Conservation (phyloP, 2,888 invertebrate genomes). For the Ceraclea dissimilis region DNA sequence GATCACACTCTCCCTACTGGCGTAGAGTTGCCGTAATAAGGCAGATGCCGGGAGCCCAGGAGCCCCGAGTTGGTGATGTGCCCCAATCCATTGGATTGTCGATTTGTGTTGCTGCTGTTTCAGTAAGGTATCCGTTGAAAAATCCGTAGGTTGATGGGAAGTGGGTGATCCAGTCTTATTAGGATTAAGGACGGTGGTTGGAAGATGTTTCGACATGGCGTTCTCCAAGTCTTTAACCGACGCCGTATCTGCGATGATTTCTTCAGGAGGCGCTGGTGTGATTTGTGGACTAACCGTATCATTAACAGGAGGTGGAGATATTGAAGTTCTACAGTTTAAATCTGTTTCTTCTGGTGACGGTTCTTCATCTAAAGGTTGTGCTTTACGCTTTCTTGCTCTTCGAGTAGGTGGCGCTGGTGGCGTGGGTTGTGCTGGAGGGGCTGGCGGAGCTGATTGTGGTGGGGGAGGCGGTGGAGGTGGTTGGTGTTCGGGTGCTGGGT, state of each 20-base stretch:
- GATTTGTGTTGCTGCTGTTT: slow-evolving; percentile 71
- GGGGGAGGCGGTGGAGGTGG: slow-evolving; percentile 34
- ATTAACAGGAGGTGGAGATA: slow-evolving; percentile 34
- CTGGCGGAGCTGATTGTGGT: slow-evolving; percentile 41
- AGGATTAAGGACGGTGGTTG: slow-evolving; percentile 47
- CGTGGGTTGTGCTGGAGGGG: slow-evolving; percentile 23
- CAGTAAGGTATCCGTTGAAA: slow-evolving; percentile 76
- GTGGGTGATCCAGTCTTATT: slow-evolving; percentile 43
- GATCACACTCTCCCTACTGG: slow-evolving; percentile 91
- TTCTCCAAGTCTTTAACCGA: slow-evolving; percentile 91
- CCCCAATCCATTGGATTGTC: slow-evolving; percentile 92
- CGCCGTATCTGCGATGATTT: slow-evolving; percentile 41
- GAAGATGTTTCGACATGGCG: slow-evolving; percentile 93
- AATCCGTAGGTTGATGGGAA: slow-evolving; percentile 72
- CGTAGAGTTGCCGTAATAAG: slow-evolving; percentile 80
- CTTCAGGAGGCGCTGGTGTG: slow-evolving; percentile 36
- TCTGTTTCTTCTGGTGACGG: slow-evolving; percentile 43
- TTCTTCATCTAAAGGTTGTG: slow-evolving; percentile 45
- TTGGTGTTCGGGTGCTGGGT: slow-evolving; percentile 21
- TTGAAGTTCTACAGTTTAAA: slow-evolving; percentile 34
- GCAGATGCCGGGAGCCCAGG: slow-evolving; percentile 68
- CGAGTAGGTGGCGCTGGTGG: slow-evolving; percentile 28
- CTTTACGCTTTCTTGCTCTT: slow-evolving; percentile 42
- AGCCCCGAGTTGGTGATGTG: slow-evolving; percentile 55
- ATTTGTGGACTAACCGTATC: slow-evolving; percentile 40